phyloP scores from a whole-genome alignment of 2,113 vertebrate genomes.

The Riparia riparia region DNA sequence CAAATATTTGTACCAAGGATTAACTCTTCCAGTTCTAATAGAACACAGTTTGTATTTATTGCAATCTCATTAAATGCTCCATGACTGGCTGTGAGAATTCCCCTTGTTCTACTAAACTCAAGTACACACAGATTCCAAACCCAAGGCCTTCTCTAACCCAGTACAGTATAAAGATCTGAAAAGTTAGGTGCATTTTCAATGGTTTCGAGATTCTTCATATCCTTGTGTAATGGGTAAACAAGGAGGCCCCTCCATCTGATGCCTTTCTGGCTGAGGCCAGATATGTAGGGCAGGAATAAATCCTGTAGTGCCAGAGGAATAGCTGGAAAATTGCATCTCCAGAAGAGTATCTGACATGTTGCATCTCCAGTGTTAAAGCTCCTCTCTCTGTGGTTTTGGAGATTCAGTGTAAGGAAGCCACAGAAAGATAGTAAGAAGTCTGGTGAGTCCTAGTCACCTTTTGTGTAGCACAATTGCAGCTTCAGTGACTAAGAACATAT shows the following conservation, averaged over 20 bases:
- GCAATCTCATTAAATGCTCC: not conserved
- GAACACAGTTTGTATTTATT: not conserved
- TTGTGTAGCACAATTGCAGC: not conserved
- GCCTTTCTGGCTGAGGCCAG: not conserved
- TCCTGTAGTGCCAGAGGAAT: not conserved
- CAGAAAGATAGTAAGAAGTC: not conserved
- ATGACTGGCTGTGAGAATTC: not conserved
- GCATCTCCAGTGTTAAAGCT: not conserved
- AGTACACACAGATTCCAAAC: fast-evolving
- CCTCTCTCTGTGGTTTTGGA: not conserved
- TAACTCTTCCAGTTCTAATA: not conserved
- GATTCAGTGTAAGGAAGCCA: not conserved
- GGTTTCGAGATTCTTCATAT: not conserved
- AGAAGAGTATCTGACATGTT: not conserved
- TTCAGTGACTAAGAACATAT: not conserved
- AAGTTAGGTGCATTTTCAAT: not conserved
- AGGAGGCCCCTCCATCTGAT: not conserved
- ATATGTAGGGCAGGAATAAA: not conserved
- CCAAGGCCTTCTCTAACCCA: not conserved
- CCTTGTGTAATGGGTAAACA: not conserved
- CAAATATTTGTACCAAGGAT: not conserved
- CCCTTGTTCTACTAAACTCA: not conserved
- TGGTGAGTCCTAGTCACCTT: not conserved
- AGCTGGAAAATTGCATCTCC: not conserved
- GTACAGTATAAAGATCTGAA: not conserved